A percentile compares a stretch with the other conserved stretches of the same genome.
Evolutionary conservation across 2,888 invertebrate species (phyloP).

Genomic region (Notodonta ziczac): DNA sequence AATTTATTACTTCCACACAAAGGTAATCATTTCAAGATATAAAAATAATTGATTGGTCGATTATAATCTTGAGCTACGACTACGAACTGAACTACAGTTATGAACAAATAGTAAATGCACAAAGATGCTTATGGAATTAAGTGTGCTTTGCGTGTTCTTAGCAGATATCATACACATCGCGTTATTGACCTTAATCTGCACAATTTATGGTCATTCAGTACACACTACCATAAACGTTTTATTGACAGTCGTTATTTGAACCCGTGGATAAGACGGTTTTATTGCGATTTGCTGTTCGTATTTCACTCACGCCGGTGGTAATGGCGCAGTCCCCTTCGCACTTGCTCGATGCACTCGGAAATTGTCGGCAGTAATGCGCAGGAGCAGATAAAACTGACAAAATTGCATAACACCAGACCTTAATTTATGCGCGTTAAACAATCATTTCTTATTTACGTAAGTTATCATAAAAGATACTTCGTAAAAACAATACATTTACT

Average conservation of each 20-base stretch:
- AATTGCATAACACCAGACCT: conserved; percentile 44
- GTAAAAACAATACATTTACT: conserved; percentile 16
- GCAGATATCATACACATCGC: conserved; percentile 76
- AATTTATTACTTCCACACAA: too few relatives aligned
- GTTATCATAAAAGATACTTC: conserved; percentile 31
- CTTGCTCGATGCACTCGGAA: conserved; percentile 32
- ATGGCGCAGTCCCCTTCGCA: conserved; percentile 23
- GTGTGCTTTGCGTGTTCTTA: conserved; percentile 51
- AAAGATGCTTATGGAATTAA: conserved; percentile 31
- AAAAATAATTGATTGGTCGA: neutral
- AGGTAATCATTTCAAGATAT: too few relatives aligned
- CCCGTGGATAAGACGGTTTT: conserved; percentile 59
- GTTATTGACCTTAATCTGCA: conserved; percentile 80
- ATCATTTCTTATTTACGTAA: conserved; percentile 39
- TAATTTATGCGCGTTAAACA: conserved; percentile 47
- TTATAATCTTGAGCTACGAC: conserved; percentile 3
- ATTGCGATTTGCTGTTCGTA: conserved; percentile 54
- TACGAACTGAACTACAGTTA: neutral
- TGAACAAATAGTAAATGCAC: conserved; percentile 21
- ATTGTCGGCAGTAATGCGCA: conserved; percentile 32
- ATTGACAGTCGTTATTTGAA: conserved; percentile 75
- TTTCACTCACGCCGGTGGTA: conserved; percentile 40
- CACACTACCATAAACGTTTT: conserved; percentile 76
- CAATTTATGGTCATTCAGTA: conserved; percentile 78
- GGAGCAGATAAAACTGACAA: conserved; percentile 40